These are phyloP conservation scores for Turnix velox DNA, from an alignment of 2,113 vertebrate species.

Conservation along the genomic window DNA sequence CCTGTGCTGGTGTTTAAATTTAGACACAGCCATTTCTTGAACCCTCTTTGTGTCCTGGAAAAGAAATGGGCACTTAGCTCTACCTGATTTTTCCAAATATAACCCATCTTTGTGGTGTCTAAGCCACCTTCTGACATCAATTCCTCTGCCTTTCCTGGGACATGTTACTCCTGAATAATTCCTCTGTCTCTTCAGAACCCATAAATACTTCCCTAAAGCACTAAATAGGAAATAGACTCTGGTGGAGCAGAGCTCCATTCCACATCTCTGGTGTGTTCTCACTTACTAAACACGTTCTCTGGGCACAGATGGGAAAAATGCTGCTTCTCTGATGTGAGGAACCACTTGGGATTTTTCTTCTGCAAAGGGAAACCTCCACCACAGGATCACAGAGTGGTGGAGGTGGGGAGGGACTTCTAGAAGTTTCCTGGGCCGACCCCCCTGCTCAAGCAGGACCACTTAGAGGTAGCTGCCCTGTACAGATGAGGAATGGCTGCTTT, in stretches of 20 bases:
- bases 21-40: neutral
- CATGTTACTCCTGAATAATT: neutral
- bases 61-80: neutral
- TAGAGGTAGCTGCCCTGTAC: neutral
- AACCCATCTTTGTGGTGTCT: neutral
- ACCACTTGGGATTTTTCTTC: neutral
- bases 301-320: neutral
- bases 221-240: neutral
- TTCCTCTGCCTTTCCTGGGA: neutral
- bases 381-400: neutral
- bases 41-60: neutral
- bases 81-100: neutral
- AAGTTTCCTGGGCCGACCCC: neutral
- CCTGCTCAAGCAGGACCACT: neutral
- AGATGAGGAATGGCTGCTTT: neutral
- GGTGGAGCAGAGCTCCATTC: neutral
- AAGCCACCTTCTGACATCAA: neutral
- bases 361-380: neutral
- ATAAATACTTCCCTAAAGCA: neutral
- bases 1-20: neutral
- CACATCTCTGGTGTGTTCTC: neutral
- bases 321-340: neutral
- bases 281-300: neutral
- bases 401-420: neutral
- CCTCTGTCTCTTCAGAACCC: neutral